Percentiles rank a stretch among this genome's conserved stretches.
phyloP scores from a whole-genome alignment of 2,888 invertebrate genomes.

The Oscheius myriophilus region DNA sequence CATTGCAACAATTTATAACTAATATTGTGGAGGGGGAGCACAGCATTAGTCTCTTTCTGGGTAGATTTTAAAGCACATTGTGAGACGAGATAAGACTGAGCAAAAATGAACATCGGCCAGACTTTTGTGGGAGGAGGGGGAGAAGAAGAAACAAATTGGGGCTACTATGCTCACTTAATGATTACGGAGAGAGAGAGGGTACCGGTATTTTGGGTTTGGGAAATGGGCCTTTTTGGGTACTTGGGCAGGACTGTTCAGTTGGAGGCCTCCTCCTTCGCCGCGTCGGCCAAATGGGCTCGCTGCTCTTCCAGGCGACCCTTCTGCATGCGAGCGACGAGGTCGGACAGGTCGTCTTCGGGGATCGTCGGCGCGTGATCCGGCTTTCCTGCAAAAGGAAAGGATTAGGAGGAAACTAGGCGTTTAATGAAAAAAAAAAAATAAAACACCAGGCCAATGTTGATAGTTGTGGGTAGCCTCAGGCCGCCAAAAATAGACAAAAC shows the following conservation, averaged over 20 bases:
- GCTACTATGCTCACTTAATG: no score
- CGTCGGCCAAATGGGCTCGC: conserved; percentile 40
- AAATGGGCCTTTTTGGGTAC: background rate
- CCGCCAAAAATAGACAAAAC: background rate
- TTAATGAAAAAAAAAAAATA: background rate
- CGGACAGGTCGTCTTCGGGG: conserved; percentile 55
- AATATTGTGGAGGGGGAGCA: no score
- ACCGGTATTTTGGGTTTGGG: background rate
- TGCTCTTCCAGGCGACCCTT: conserved; percentile 62
- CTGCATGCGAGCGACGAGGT: conserved; percentile 60
- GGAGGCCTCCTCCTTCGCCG: background rate
- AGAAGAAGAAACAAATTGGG: no score
- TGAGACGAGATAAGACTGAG: no score
- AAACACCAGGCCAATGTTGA: no score
- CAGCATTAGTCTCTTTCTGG: no score
- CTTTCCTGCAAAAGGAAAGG: conserved; percentile 11
- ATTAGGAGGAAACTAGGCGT: background rate
- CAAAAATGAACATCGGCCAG: no score
- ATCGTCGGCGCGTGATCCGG: conserved; percentile 20
- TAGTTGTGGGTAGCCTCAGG: background rate
- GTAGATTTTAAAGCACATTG: no score
- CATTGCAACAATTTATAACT: no score
- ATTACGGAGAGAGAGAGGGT: background rate
- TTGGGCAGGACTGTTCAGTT: background rate
- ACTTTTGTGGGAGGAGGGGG: no score